phyloP scores from a whole-genome alignment of 2,113 vertebrate genomes.

The Suncus etruscus region DNA sequence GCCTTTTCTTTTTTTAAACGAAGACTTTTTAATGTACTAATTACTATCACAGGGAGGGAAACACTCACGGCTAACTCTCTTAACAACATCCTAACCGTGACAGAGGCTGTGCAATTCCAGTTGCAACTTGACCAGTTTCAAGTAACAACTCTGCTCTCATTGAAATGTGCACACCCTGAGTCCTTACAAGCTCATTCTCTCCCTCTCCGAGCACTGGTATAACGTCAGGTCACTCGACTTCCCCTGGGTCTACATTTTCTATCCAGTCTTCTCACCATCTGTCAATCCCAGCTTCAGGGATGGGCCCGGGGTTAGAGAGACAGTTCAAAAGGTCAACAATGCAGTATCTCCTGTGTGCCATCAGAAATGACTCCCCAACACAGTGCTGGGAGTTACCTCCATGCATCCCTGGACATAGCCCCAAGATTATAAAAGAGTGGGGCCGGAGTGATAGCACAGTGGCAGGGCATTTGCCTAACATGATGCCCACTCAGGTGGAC shows the following conservation, averaged over 20 bases:
- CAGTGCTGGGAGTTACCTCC: too few relatives aligned
- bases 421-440: too few relatives aligned
- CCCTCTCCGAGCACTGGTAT: conserved; percentile 12
- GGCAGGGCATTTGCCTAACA: too few relatives aligned
- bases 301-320: not conserved
- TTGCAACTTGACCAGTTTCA: conserved; percentile 73
- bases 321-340: too few relatives aligned
- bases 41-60: conserved; percentile 19
- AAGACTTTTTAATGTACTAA: conserved; percentile 61
- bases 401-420: too few relatives aligned
- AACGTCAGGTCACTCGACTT: not conserved
- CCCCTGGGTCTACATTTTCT: not conserved
- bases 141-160: conserved; percentile 47
- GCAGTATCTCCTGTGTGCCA: too few relatives aligned
- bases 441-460: too few relatives aligned
- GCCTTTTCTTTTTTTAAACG: not conserved
- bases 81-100: conserved; percentile 54
- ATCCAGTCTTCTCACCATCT: not conserved
- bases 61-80: not conserved
- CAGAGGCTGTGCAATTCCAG: conserved; percentile 54
- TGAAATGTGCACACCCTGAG: conserved; percentile 31
- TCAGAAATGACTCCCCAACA: too few relatives aligned
- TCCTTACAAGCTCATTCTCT: conserved; percentile 8
- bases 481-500: too few relatives aligned
- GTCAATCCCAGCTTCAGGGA: not conserved